Evolutionary conservation across 2,797 vertebrate species (phyloP), one percentile per base, ranked within the genome.

Genomic region (Brotogeris chrysoptera): DNA sequence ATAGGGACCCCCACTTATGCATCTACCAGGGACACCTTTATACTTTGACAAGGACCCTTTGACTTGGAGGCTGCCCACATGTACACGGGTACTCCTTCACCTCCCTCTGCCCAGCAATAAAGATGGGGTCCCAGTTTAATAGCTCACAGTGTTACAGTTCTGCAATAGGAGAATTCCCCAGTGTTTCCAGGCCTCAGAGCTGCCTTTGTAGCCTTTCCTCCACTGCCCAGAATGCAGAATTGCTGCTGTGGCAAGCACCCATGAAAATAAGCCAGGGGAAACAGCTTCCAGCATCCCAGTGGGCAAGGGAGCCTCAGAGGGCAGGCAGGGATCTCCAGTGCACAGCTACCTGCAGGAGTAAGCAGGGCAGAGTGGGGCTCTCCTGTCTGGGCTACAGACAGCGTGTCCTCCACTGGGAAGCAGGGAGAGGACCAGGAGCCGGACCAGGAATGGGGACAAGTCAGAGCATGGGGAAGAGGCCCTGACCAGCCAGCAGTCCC

Each of bases 401-500:
- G 15, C 0, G 0, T n/a, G 39, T 76, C 41, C 25, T 66, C 41
- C 1, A 3, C 43, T 39, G 30, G 44, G 25, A 57, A 47, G 17
- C 15, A 25, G 34, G 32, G 25, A 66, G 49, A 63, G 43, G 19
- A n/a, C 12, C 17, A 20, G 19, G 53, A 61, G 59, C 5, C 0
- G 1, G n/a, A 25, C 50, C 36, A n/a, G 44, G 70, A 4, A 2
- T 32, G 30, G 52, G 60, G 52, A 41, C 34, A 27, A 23, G 43
- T 21, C 34, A 24, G 59, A 43, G 27, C 24, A 20, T 0, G 3
- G 20, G 34, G 46, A 16, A 12, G 36, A 74, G 52, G 46, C 14
- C 3, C 34, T 43, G 0, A 0, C n/a, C 1, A 3, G 21, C 21
- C 66, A 59, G 34, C 0, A 2, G 60, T 41, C 14, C 23, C 30